Base-by-base conservation (phyloP, 2,113 vertebrate species). In the Probosciger aterrimus region DNA sequence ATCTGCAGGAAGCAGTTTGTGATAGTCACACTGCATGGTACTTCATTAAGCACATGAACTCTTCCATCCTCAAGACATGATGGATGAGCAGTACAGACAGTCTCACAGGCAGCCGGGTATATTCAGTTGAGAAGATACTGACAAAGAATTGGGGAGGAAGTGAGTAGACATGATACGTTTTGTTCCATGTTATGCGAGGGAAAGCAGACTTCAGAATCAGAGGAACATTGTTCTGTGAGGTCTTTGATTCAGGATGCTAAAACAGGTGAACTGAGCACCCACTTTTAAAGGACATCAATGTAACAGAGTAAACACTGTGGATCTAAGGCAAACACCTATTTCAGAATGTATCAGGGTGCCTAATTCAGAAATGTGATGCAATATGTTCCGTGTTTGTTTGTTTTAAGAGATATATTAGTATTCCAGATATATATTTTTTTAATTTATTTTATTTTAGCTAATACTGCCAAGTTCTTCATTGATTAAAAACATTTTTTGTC, bases 1-100 rank as follows among this genome's bases (percentile, higher is more conserved):
- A 14, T 64, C 41, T 70, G 8, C 11, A 3, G 49, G 37, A 31
- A 96, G 46, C 49, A 83, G 12, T 81, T 70, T 60, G 12, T 70
- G 43, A 20, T 53, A 46, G 22, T 77, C 20, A 2, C 37, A 55
- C 25, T 86, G n/a, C 27, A 5, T 33, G 43, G 23, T 74, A 18
- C 19, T 79, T 85, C 37, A 22, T 78, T 69, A 68, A 44, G 41
- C 28, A 5, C 35, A 11, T 41, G 52, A 18, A 28, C 31, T 86
- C 59, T 41, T 71, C 57, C 44, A 10, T 76, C 84, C 52, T 27
- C 28, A 37, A 65, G 44, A 73, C 37, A 16, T 4, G 14, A 5
- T 7, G 46, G 31, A 49, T 0, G 0, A 86, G 74, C 67, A 62
- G 39, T 59, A 33, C 18, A 33, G 47, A 39, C 30, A 5, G 3